Base-by-base conservation (phyloP, 1,140 invertebrate genomes). In the Lordiphosa collinella region DNA sequence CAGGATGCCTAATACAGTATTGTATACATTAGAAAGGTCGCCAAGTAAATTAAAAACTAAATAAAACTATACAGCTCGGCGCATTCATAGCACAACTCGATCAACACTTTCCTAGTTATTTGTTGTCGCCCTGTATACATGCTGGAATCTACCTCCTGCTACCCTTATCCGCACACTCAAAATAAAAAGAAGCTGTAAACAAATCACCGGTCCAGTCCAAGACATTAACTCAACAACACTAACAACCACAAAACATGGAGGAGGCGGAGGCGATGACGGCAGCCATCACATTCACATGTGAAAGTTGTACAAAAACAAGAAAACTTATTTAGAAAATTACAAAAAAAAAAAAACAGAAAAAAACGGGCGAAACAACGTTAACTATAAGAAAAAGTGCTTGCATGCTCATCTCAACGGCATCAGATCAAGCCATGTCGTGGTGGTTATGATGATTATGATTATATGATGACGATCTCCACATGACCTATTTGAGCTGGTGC, bases 301-400 rank as follows among this genome's bases (percentile, higher is more conserved):
- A 80, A 80, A 80, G 75, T 82, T 80, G 70, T 63, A 71, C 66
- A 54, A 75, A 80, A 75, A 71, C 57, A 66, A 75, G 76, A 80
- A 75, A 80, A 80, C 53, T 70, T 74, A 74, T 80, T 74, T 67
- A 70, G 54, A 74, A 69, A 79, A 70, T 63, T 50, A 53, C 55
- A 63, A 72, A 68, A 58, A 49, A 48, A 16, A 25, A 53, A 56
- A 16, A 56, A 22, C 18, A 22, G 18, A 43, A 49, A 60, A 60
- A 57, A 47, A 36, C 5, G 16, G 51, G 22, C 14, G 50, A 67
- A 57, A 53, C 35, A 64, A 46, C 9, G 13, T 31, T 52, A 22
- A 18, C 16, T 59, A 52, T 22, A 22, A 22, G 18, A 31, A 46
- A 29, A 36, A 18, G 40, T 35, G 41, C 22, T 53, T 52, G 56